Evolutionary conservation across 2,797 vertebrate genomes (phyloP), one percentile per base, ranked within the genome.

Genomic region (Acanthopagrus latus): DNA sequence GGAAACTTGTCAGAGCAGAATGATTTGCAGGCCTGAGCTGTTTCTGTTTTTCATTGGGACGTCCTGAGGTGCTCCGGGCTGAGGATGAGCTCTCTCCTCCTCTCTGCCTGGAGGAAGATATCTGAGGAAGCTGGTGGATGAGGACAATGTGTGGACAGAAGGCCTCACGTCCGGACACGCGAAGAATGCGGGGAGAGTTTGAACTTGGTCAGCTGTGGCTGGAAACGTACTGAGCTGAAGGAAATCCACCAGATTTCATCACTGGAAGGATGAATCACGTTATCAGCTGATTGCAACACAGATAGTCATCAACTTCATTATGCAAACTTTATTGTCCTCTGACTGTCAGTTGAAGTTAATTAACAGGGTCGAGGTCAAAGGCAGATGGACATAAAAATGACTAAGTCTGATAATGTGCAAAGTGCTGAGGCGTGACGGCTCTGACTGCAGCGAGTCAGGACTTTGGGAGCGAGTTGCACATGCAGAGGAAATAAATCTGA

Each of bases 1-100:
- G 83, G 58, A 63, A 85, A 84, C 84, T 68, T 87, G 89, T 91
- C 74, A 78, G 55, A 43, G 43, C 65, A 27, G 50, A 78, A 60
- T 60, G 71, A 76, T 60, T 62, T 66, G 48, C 59, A n/a, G 48
- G 79, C 81, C 44, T 4, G 50, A 75, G 74, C 73, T 69, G 21
- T 51, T 50, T 78, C 10, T 29, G 9, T 11, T 43, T 59, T 80
- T 76, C 64, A 74, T 64, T 21, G 41, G 41, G 59, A 58, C 1
- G 25, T 62, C 56, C 62, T 70, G 47, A 55, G 57, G 50, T 27
- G 56, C 64, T 46, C 41, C 43, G 29, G 27, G 55, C 25, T 14
- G 25, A 70, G 55, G 17, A 29, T 13, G 8, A 10, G 25, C 17
- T 43, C 47, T 27, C 47, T 51, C 59, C 44, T 46, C 27, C 20